These are phyloP conservation scores for Romanomermis culicivorax DNA, from an alignment of 2,888 invertebrate species.

Conservation along the genomic window DNA sequence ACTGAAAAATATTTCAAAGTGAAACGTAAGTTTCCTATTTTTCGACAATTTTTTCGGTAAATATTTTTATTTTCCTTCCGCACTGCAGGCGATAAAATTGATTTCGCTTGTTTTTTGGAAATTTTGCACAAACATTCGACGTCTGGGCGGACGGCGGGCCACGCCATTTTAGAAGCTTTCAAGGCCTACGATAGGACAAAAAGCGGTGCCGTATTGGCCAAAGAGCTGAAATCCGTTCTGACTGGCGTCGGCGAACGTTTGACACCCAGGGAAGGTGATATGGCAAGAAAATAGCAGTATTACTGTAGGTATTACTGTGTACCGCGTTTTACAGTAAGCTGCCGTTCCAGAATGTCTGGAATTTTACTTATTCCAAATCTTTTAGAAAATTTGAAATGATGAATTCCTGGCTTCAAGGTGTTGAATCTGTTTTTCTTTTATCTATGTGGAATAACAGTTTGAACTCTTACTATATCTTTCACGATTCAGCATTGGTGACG, in stretches of 20 bases:
- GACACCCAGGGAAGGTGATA: constrained; percentile 25
- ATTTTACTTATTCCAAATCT: too few relatives aligned
- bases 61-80: background rate
- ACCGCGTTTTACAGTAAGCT: too few relatives aligned
- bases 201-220: constrained; percentile 22
- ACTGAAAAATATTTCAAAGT: constrained; percentile 25
- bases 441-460: too few relatives aligned
- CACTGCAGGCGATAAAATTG: constrained; percentile 22
- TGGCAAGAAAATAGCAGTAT: background rate
- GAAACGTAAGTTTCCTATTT: constrained; percentile 14
- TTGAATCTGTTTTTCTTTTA: too few relatives aligned
- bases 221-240: constrained; percentile 26
- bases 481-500: too few relatives aligned
- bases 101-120: constrained; percentile 30
- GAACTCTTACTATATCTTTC: too few relatives aligned
- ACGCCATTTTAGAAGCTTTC: constrained; percentile 28
- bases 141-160: constrained; percentile 24
- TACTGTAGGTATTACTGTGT: too few relatives aligned
- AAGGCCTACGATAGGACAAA: constrained; percentile 25
- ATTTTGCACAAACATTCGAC: constrained; percentile 29
- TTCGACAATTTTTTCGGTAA: background rate
- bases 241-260: constrained; percentile 28
- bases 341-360: too few relatives aligned
- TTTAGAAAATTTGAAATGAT: too few relatives aligned
- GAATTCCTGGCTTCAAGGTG: too few relatives aligned